These are phyloP conservation scores for Lophius piscatorius DNA, from an alignment of 2,113 vertebrate genomes.

Conservation along the genomic window DNA sequence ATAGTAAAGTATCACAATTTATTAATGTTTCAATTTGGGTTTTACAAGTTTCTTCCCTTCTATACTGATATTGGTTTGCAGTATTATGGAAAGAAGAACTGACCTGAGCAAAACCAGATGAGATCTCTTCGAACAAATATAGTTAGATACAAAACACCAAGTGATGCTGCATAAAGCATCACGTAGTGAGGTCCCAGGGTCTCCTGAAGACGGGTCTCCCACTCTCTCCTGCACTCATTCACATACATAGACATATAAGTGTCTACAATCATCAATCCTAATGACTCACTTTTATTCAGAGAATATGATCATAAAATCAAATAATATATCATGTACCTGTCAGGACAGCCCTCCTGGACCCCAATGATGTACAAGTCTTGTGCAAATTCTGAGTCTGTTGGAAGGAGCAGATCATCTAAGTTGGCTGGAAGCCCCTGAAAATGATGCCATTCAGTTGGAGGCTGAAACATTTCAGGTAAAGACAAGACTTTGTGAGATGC, in stretches of 20 bases:
- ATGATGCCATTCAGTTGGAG: background rate
- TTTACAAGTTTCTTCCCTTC: too few species aligned
- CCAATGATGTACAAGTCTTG: conserved; percentile 96
- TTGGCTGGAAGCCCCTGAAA: conserved; percentile 86
- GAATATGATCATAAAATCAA: background rate
- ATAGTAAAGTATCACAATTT: too few species aligned
- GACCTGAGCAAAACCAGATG: conserved; percentile 99
- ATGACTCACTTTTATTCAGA: background rate
- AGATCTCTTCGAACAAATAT: conserved; percentile 94
- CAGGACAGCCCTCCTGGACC: conserved; percentile 95
- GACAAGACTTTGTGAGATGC: background rate
- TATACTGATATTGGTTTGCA: too few species aligned
- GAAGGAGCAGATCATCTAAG: conserved; percentile 93
- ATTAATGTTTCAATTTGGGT: too few species aligned
- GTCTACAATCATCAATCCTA: background rate
- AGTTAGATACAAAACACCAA: conserved; percentile 90
- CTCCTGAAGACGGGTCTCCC: conserved; percentile 95
- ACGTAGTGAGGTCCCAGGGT: conserved; percentile 93
- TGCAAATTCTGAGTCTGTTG: conserved; percentile 89
- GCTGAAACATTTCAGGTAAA: background rate
- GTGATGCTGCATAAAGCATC: conserved; percentile 87
- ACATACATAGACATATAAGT: background rate
- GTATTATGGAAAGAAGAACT: conserved; percentile 4
- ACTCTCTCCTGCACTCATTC: conserved; percentile 85
- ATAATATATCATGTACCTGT: conserved; percentile 81